phyloP scores from a whole-genome alignment of 2,888 invertebrate species.

The Andrena camellia region DNA sequence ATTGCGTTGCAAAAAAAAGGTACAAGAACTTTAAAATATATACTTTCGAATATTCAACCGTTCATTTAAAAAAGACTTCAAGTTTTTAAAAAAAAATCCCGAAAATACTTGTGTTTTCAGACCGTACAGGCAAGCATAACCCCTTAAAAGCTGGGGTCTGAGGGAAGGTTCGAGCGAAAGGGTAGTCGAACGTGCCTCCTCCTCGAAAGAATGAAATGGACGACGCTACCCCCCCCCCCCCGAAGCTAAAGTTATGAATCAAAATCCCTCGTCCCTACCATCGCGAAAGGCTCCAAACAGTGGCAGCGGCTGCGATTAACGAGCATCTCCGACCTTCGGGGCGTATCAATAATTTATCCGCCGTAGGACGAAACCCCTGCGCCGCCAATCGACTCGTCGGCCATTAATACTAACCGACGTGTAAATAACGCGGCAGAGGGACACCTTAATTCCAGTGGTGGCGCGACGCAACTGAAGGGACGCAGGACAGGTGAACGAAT shows the following conservation, averaged over 20 bases:
- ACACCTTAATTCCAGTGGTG: conserved; percentile 37
- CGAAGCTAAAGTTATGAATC: conserved; percentile 20
- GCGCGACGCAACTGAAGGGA: background rate
- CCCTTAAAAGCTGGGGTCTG: too few relatives aligned
- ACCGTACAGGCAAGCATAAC: too few relatives aligned
- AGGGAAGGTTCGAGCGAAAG: too few relatives aligned
- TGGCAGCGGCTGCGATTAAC: conserved; percentile 48
- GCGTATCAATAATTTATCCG: conserved; percentile 46
- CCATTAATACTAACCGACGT: conserved; percentile 40
- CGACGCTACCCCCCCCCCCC: too few relatives aligned
- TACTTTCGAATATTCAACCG: too few relatives aligned
- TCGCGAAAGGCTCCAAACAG: conserved; percentile 43
- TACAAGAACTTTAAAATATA: too few relatives aligned
- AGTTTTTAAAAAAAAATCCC: too few relatives aligned
- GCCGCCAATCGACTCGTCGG: background rate
- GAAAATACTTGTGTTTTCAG: too few relatives aligned
- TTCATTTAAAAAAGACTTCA: too few relatives aligned
- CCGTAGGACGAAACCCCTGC: conserved; percentile 14
- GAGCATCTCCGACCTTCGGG: conserved; percentile 22
- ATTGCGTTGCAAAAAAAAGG: too few relatives aligned
- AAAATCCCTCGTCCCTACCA: background rate
- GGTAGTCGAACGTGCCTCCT: too few relatives aligned
- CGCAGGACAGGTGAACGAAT: conserved; percentile 38
- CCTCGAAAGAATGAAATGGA: too few relatives aligned
- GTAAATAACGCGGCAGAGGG: conserved; percentile 45